A percentile compares a stretch with the other conserved stretches of the same genome.
phyloP scores from a whole-genome alignment of 2,888 invertebrate genomes.

The Rhorus exstirpatorius region DNA sequence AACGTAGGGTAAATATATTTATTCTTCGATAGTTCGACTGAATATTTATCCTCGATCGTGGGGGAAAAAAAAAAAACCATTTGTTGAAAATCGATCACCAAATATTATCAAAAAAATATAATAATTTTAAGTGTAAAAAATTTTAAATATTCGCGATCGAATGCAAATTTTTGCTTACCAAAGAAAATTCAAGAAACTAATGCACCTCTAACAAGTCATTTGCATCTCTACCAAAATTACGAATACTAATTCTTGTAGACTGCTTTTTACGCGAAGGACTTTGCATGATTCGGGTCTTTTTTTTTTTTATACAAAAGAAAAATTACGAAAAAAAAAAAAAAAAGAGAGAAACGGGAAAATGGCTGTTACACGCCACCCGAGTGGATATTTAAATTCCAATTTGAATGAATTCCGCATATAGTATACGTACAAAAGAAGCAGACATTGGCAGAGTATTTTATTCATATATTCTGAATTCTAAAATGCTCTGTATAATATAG shows the following conservation, averaged over 20 bases:
- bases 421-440: background rate
- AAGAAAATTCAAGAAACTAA: constrained; percentile 8
- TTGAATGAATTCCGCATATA: constrained; percentile 29
- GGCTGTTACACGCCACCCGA: constrained; percentile 9
- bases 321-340: background rate
- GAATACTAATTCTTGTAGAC: constrained; percentile 12
- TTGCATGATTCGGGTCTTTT: too few species aligned
- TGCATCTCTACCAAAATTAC: constrained; percentile 27
- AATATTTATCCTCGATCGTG: too few species aligned
- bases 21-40: too few species aligned
- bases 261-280: constrained; percentile 5
- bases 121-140: too few species aligned
- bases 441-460: constrained; percentile 19
- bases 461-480: constrained; percentile 46
- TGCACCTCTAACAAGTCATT: background rate
- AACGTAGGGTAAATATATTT: too few species aligned
- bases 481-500: constrained; percentile 24
- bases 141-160: too few species aligned
- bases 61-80: too few species aligned
- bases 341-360: constrained; percentile 6
- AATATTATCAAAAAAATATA: too few species aligned
- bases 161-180: background rate
- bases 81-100: too few species aligned
- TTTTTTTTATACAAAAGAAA: too few species aligned
- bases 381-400: constrained; percentile 50